Evolutionary conservation across 2,888 invertebrate species (phyloP), one percentile per base, ranked within the genome.

Genomic region (Ectobius pallidus): DNA sequence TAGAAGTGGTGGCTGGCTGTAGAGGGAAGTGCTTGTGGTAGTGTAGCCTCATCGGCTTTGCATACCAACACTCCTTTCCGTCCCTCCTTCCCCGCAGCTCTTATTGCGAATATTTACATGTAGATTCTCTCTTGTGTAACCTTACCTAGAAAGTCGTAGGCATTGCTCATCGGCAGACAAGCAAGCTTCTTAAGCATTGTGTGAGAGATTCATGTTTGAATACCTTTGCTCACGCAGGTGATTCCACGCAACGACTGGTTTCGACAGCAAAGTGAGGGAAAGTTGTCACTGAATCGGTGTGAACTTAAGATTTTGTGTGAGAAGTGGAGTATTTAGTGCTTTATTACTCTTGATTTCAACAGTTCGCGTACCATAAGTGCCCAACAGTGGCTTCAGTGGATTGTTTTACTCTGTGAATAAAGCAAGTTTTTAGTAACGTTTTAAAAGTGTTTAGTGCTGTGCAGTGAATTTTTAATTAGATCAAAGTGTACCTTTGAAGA

Each of bases 51-150:
- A 11, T 52, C 52, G 11, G n/a, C 27, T 58, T 58, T 58, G 58
- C 58, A 58, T 58, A 30, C 58, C 58, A 58, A 58, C 30, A 58
- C 58, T n/a, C 58, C 58, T 27, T 22, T 52, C 25, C 22, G n/a
- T n/a, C n/a, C n/a, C n/a, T 22, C 11, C 52, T 9, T 18, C 20
- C 52, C 16, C 14, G 22, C 6, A 18, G 52, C 22, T 52, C 20
- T 20, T 25, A 1, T 6, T 52, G 52, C 52, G 11, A 52, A 52
- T 52, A 25, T 20, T 25, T 18, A 6, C 18, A 1, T 20, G 18
- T 1, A 3, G 18, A n/a, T n/a, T n/a, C n/a, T n/a, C 7, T 34
- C 27, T 55, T 55, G 55, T 27, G 27, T 27, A 55, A 55, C 55
- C 27, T 2, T 55, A 30, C 55, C 20, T 2, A 52, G 46, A 46